These are phyloP conservation scores for Andrena flavipes DNA, from an alignment of 2,888 invertebrate genomes.

Conservation along the genomic window DNA sequence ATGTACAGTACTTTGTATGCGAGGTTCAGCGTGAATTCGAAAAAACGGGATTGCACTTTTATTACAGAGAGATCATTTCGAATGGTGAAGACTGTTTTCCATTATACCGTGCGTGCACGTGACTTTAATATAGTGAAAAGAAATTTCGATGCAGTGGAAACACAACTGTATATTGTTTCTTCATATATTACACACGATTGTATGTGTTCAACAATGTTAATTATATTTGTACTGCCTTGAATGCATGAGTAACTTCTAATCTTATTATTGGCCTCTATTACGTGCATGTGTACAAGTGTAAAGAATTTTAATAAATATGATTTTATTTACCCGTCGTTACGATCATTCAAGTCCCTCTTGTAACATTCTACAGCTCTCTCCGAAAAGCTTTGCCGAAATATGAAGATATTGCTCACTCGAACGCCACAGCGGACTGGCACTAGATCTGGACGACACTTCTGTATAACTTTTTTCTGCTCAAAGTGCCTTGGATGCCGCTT, in stretches of 20 bases:
- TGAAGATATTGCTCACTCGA: no score
- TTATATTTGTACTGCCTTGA: constrained; percentile 49
- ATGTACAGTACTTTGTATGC: constrained; percentile 76
- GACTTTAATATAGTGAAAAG: constrained; percentile 4
- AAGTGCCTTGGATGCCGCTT: no score
- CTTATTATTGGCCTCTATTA: constrained; percentile 45
- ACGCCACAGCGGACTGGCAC: no score
- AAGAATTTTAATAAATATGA: constrained; percentile 40
- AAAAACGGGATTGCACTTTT: constrained; percentile 43
- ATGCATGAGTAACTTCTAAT: constrained; percentile 35
- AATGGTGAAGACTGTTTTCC: constrained; percentile 35
- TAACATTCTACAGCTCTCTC: background rate
- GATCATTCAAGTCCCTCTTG: background rate
- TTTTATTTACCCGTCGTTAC: constrained; percentile 14
- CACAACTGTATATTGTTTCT: constrained; percentile 49
- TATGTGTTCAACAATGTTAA: constrained; percentile 29
- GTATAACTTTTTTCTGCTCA: no score
- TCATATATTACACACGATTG: constrained; percentile 6
- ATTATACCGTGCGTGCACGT: constrained; percentile 18
- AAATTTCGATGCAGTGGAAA: constrained; percentile 1
- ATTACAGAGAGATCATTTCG: constrained; percentile 25
- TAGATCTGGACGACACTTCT: no score
- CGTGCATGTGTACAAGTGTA: constrained; percentile 21
- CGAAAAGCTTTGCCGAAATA: no score
- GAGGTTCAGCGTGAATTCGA: constrained; percentile 36